Conservation (phyloP, 2,113 vertebrate genomes). For the Zingel zingel region DNA sequence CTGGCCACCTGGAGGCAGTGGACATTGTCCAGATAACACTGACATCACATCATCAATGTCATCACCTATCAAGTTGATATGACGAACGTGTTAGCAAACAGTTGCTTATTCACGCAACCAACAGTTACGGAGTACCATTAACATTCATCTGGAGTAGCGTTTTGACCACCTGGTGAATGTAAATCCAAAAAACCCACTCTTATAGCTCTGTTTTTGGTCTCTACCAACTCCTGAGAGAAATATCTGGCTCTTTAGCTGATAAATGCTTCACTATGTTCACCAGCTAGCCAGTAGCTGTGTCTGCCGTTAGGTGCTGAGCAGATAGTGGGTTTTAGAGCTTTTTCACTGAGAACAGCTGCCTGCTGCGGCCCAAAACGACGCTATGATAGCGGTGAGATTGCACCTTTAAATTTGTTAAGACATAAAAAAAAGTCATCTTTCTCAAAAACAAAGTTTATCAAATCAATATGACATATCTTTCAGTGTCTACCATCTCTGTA, state of each 20-base stretch:
- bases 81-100: neutral
- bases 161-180: neutral
- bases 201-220: neutral
- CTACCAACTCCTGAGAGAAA: no score
- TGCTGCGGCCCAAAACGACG: no score
- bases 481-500: neutral
- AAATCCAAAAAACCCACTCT: neutral
- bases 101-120: neutral
- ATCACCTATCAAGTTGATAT: neutral
- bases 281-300: neutral
- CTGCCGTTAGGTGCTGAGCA: neutral
- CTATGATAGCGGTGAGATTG: no score
- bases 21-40: neutral
- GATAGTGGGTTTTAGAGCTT: neutral
- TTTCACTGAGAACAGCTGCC: neutral
- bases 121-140: neutral
- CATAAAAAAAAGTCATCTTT: no score
- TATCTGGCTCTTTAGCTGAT: neutral
- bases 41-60: no score
- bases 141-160: neutral
- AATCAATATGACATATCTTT: neutral
- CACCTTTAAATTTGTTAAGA: no score
- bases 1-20: neutral
- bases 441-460: no score
- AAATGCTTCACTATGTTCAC: neutral